phyloP scores from a whole-genome alignment of 1,140 invertebrate species.

The Triops cancriformis region DNA sequence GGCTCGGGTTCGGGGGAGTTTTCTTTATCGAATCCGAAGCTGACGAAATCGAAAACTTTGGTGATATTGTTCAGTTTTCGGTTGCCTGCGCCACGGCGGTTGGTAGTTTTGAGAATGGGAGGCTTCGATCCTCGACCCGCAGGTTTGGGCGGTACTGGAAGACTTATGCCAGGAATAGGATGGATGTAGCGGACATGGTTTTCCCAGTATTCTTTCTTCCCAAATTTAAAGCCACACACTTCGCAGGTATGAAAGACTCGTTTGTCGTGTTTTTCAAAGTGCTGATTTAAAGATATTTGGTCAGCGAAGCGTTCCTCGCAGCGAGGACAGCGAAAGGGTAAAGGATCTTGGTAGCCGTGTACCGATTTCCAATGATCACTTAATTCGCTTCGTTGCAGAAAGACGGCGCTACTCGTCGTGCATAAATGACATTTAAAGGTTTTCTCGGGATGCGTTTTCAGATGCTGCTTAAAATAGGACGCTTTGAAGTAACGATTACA shows the following conservation, averaged over 20 bases:
- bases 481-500: neutral
- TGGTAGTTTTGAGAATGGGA: slow-evolving; percentile 15
- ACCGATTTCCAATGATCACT: neutral
- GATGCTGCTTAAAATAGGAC: neutral
- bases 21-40: neutral
- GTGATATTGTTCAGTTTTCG: neutral
- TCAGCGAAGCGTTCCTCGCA: neutral
- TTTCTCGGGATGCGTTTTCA: neutral
- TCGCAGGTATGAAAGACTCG: slow-evolving; percentile 32
- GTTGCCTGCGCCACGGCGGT: slow-evolving; percentile 14
- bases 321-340: neutral
- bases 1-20: neutral
- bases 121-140: neutral
- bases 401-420: neutral
- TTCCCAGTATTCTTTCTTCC: slow-evolving; percentile 36
- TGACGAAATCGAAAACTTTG: neutral
- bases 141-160: neutral
- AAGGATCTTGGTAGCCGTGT: neutral
- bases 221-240: slow-evolving; percentile 37
- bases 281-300: neutral
- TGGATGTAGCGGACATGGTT: slow-evolving; percentile 37
- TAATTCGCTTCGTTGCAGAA: neutral
- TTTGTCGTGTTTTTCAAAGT: slow-evolving; percentile 28
- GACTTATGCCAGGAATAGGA: slow-evolving; percentile 29
- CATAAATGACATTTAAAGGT: neutral